Evolutionary conservation across 2,888 invertebrate species (phyloP).

Genomic region (Eurytoma adleriae): DNA sequence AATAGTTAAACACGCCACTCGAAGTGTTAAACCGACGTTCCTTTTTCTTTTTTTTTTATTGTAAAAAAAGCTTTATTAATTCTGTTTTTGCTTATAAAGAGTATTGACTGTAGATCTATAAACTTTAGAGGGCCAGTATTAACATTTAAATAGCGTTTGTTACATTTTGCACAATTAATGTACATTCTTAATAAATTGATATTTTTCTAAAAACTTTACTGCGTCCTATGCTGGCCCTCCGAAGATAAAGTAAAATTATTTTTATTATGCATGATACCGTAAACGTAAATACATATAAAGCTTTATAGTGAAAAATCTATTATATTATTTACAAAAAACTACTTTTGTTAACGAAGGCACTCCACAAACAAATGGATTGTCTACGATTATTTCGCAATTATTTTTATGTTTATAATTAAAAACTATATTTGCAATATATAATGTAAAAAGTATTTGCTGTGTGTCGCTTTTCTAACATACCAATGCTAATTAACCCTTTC

Average conservation of each 20-base stretch:
- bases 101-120: conserved; percentile 23
- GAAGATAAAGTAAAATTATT: neutral
- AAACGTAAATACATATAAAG: neutral
- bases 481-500: neutral
- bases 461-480: conserved; percentile 17
- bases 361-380: too few relatives aligned
- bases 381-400: too few relatives aligned
- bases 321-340: neutral
- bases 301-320: conserved; percentile 1
- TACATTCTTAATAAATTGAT: too few relatives aligned
- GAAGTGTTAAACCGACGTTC: neutral
- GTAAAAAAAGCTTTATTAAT: neutral
- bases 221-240: too few relatives aligned
- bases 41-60: conserved; percentile 25
- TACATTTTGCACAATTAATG: too few relatives aligned
- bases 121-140: neutral
- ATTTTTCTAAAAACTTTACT: too few relatives aligned
- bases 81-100: neutral
- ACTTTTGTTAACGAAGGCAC: too few relatives aligned
- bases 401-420: too few relatives aligned
- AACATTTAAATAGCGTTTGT: too few relatives aligned
- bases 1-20: neutral
- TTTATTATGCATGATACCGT: conserved; percentile 31
- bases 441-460: neutral
- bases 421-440: too few relatives aligned